Conservation (phyloP, 1,140 invertebrate genomes). For the Gryon sp. region DNA sequence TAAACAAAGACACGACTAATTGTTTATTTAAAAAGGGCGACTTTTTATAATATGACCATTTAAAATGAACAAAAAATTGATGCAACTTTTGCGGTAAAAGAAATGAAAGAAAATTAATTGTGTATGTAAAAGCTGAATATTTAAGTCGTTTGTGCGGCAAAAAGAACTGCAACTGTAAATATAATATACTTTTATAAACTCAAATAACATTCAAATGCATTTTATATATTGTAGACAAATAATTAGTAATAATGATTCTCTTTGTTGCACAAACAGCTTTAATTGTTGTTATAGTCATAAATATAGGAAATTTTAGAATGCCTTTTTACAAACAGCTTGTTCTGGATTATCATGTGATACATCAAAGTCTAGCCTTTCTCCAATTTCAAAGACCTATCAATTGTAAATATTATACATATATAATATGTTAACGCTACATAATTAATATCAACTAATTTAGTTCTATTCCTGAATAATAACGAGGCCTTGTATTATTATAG, state of each 20-base stretch:
- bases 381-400: slow-evolving; percentile 26
- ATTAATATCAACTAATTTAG: slow-evolving; percentile 18
- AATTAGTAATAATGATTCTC: slow-evolving; percentile 25
- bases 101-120: neutral
- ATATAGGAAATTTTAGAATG: slow-evolving; percentile 20
- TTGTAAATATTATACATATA: slow-evolving; percentile 50
- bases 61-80: too few species aligned
- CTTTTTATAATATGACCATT: too few species aligned
- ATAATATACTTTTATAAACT: slow-evolving; percentile 41
- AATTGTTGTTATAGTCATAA: slow-evolving; percentile 47
- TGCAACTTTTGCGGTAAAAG: too few species aligned
- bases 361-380: slow-evolving; percentile 52
- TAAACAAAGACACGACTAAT: too few species aligned
- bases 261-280: slow-evolving; percentile 33
- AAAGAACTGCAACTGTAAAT: slow-evolving; percentile 43
- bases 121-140: slow-evolving; percentile 17
- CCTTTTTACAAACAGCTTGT: slow-evolving; percentile 26
- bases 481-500: slow-evolving; percentile 34
- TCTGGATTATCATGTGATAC: slow-evolving; percentile 48
- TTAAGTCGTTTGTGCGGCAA: slow-evolving; percentile 29
- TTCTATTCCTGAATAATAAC: slow-evolving; percentile 26
- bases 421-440: slow-evolving; percentile 27
- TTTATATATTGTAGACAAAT: slow-evolving; percentile 36
- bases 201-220: slow-evolving; percentile 17
- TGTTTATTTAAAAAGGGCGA: too few species aligned